Base-by-base conservation (phyloP, 1,140 invertebrate species). In the Penaeus chinensis region DNA sequence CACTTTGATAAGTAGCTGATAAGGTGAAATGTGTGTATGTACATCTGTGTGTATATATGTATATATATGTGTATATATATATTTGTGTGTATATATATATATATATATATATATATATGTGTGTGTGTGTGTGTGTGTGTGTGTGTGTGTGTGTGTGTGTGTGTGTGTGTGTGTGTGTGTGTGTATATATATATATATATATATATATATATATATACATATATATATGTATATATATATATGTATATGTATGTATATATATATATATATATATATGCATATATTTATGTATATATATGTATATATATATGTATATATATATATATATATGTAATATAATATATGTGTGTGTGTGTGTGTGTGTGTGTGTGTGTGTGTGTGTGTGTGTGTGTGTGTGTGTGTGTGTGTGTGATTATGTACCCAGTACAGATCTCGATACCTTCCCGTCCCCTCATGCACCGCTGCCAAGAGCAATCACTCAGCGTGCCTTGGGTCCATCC, bases 211-310 rank as follows among this genome's bases (percentile, higher is more conserved):
- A 2, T 62, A 66, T 27, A 47, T 27, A 19, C 32, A 16, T 82
- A 63, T 62, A 79, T 37, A 32, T 22, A 80, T 91, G 84, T 71
- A 89, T 85, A 20, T 88, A 62, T 77, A 80, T 60, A 69, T 65
- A 10, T 54, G 82, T 88, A 37, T 90, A 88, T 76, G 19, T 90
- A 42, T 8, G n/a, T 24, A 76, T 88, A 42, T 85, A 82, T 82
- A 69, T 65, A n/a, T 65, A n/a, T 65, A n/a, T 65, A n/a, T 65
- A 65, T 65, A 65, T 18, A 65, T 65, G n/a, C n/a, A 65, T n/a
- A n/a, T n/a, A n/a, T n/a, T n/a, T n/a, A n/a, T 66, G 65, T 24
- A 3, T 66, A 4, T 66, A 3, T 66, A 4, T 24, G 24, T 66
- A 4, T 66, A 13, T 66, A 11, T 66, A 13, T 66, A 11, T 66